A percentile compares a stretch with the other conserved stretches of the same genome.
phyloP scores from a whole-genome alignment of 2,113 vertebrate genomes.

The Cavia porcellus region DNA sequence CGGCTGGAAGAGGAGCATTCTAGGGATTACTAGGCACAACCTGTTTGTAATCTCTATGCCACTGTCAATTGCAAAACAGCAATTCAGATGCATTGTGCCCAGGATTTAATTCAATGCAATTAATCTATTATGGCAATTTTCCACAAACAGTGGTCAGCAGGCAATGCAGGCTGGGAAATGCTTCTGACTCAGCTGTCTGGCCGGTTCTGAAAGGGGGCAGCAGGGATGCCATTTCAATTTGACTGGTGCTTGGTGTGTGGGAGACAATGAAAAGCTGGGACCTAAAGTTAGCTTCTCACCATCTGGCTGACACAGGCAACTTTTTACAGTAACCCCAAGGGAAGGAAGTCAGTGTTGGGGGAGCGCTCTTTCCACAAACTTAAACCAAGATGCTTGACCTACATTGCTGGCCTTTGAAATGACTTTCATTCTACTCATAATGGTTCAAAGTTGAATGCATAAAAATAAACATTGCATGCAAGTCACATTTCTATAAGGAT shows the following conservation, averaged over 20 bases:
- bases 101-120: background rate
- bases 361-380: constrained; percentile 71
- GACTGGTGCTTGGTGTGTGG: constrained; percentile 69
- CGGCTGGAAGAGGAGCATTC: background rate
- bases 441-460: constrained; percentile 5
- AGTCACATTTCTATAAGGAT: background rate
- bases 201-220: constrained; percentile 7
- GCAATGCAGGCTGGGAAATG: constrained; percentile 5
- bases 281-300: constrained; percentile 57
- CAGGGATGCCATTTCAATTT: constrained; percentile 76
- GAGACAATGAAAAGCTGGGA: background rate
- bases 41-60: background rate
- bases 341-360: constrained; percentile 73
- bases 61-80: background rate
- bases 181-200: constrained; percentile 64
- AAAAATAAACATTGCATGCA: constrained; percentile 47
- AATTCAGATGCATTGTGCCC: background rate
- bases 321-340: constrained; percentile 81
- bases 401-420: constrained; percentile 67
- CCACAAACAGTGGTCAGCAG: background rate
- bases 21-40: background rate
- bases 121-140: background rate
- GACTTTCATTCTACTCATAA: constrained; percentile 27
- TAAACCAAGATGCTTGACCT: constrained; percentile 75
- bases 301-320: constrained; percentile 15